Evolutionary conservation across 2,888 invertebrate species (phyloP), one percentile per base, ranked within the genome.

Genomic region (Mesochorus sp.): DNA sequence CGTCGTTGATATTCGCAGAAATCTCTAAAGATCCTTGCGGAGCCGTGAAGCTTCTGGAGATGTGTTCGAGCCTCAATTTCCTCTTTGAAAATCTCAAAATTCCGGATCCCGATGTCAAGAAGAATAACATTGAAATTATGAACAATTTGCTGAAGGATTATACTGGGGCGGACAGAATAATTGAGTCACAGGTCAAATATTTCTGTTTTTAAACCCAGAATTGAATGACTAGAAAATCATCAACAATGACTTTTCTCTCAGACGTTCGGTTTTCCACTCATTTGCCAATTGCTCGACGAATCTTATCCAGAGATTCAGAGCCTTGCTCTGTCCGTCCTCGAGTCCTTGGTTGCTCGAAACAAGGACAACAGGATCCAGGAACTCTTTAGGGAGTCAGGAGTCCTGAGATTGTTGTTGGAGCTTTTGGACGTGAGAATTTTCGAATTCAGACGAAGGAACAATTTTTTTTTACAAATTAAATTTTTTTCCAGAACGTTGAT

Each of bases 101-200:
- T 39, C 84, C 90, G 0, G 93, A 94, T 85, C 93, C 93, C 12
- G 94, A 94, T 79, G 92, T 94, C 0, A 93, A 93, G 84, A 93
- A 92, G 80, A 93, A 93, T 84, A 92, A 92, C 68, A 86, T 93
- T 8, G 92, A 93, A 91, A 93, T 93, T 68, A 76, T 93, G 3
- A 91, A 91, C 82, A 93, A 93, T 81, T 87, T 93, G 0, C 85
- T 93, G n/a, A 91, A 91, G 12, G 93, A 93, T 74, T 92, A 92
- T 0, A 84, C 91, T 0, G 92, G 92, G 28, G 92, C 92, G 0
- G 85, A 92, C 0, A 89, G 91, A 82, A 92, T 93, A 17, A 59
- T 80, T 0, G 26, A 59, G 0, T 68, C 85, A 0, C 80, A 88
- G 84, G 88, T 88, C 53, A 10, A 42, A 19, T 26, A 3, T 19